Conservation (phyloP, 1,140 invertebrate genomes). For the Subanguina moxae region DNA sequence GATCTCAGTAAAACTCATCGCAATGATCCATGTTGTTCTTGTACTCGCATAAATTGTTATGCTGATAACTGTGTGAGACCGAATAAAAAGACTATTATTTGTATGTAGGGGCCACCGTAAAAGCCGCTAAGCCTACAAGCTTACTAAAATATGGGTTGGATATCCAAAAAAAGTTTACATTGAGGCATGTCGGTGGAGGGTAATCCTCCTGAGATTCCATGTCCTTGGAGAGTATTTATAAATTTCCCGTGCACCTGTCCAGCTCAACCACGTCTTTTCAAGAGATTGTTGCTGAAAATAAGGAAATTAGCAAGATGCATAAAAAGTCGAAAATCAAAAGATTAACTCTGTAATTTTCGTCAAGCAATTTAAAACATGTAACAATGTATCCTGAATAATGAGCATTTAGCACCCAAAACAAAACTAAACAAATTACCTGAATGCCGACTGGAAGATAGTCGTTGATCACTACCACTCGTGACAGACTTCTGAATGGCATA, state of each 20-base stretch:
- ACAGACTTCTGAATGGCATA: slow-evolving; percentile 48
- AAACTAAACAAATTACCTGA: too few relatives aligned
- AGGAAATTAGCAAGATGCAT: not conserved
- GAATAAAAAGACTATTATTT: too few relatives aligned
- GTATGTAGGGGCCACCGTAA: not conserved
- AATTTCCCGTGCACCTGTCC: slow-evolving; percentile 56
- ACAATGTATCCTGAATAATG: slow-evolving; percentile 56
- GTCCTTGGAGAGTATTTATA: slow-evolving; percentile 55
- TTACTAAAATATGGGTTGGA: not conserved
- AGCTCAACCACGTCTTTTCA: slow-evolving; percentile 51
- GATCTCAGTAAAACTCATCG: too few relatives aligned
- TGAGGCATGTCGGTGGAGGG: slow-evolving; percentile 34
- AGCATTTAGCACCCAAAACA: too few relatives aligned
- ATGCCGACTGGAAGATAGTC: slow-evolving; percentile 43
- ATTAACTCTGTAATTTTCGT: slow-evolving; percentile 33
- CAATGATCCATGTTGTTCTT: too few relatives aligned
- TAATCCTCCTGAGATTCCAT: slow-evolving; percentile 51
- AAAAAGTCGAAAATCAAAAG: not conserved
- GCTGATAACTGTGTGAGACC: too few relatives aligned
- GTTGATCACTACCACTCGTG: slow-evolving; percentile 7
- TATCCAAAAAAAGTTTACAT: slow-evolving; percentile 1
- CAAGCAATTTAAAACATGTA: slow-evolving; percentile 49
- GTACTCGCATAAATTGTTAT: too few relatives aligned
- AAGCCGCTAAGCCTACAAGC: too few relatives aligned
- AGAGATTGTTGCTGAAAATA: slow-evolving; percentile 32